Evolutionary conservation across 2,888 invertebrate species (phyloP), one percentile per base, ranked within the genome.

Genomic region (Clusia tigrina): DNA sequence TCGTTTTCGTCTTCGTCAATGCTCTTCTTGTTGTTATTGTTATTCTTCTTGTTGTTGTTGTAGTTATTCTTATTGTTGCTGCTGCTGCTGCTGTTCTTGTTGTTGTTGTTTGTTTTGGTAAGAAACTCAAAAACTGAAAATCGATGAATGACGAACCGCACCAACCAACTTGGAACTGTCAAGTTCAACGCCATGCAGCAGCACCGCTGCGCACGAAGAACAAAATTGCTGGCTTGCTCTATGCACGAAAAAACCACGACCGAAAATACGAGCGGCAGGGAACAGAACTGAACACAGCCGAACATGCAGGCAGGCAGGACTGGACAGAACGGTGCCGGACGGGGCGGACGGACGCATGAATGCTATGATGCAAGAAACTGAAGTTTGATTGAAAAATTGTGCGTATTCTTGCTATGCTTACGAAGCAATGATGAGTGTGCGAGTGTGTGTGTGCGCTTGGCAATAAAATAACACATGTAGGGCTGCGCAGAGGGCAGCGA

Each of bases 141-240:
- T 26, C 24, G 15, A 54, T 24, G 24, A 12, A 54, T 25, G 17
- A 26, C 23, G 17, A 37, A 25, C 24, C 32, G 26, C 42, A 32
- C 26, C 25, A 54, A n/a, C n/a, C 22, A 23, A 32, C 9, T 23
- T 23, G 53, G 26, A 32, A 54, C 32, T 54, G 54, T 54, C 54
- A 54, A 54, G 54, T 54, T 54, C 54, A 54, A 32, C 54, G 32
- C 32, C 54, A 54, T 32, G 52, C 24, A 9, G 10, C 15, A 23
- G 15, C 18, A 20, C 3, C 6, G 24, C 20, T 25, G 1, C 26
- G n/a, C n/a, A n/a, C n/a, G n/a, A n/a, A n/a, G n/a, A n/a, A n/a
- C n/a, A n/a, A n/a, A n/a, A n/a, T n/a, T n/a, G n/a, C n/a, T n/a
- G n/a, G n/a, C n/a, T n/a, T n/a, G n/a, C n/a, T n/a, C n/a, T n/a